Percentiles rank a stretch among this genome's conserved stretches.
Evolutionary conservation across 35 echinoderm and acorn worm genomes (phyloP).

Genomic region (Hemicentrotus pulcherrimus): DNA sequence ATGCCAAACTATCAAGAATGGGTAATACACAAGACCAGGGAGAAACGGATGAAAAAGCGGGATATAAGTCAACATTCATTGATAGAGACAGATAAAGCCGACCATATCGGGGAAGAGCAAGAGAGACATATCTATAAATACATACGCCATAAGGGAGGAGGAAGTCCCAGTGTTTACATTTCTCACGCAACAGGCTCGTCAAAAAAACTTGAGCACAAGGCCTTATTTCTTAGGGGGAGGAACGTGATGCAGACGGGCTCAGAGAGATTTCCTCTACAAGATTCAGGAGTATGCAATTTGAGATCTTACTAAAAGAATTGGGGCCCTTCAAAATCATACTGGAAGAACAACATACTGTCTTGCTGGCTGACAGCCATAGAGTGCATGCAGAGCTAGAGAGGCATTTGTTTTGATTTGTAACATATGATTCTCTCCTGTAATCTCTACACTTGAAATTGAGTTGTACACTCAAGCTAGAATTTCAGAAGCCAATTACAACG

Average conservation of each 20-base stretch:
- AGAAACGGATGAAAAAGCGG: background rate
- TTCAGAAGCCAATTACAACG: background rate
- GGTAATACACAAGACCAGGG: background rate
- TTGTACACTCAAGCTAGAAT: background rate
- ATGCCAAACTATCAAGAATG: no score
- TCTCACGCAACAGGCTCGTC: conserved; percentile 24
- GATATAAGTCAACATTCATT: background rate
- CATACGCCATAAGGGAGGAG: background rate
- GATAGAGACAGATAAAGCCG: background rate
- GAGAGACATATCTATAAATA: background rate
- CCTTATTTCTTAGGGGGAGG: background rate
- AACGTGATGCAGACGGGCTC: background rate
- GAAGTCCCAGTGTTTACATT: conserved; percentile 26
- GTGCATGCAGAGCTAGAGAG: background rate
- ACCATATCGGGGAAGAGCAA: background rate
- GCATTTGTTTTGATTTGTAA: background rate
- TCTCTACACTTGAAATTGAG: background rate
- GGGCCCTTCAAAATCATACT: background rate
- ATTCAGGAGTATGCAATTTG: background rate
- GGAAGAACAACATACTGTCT: background rate
- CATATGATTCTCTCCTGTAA: background rate
- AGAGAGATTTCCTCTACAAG: conserved; percentile 24
- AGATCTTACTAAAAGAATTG: background rate
- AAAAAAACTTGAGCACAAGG: background rate
- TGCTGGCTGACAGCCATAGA: background rate